Percentiles rank a stretch among this genome's conserved stretches.
Evolutionary conservation across 2,888 invertebrate genomes (phyloP).

Genomic region (Drosophila pullipes): DNA sequence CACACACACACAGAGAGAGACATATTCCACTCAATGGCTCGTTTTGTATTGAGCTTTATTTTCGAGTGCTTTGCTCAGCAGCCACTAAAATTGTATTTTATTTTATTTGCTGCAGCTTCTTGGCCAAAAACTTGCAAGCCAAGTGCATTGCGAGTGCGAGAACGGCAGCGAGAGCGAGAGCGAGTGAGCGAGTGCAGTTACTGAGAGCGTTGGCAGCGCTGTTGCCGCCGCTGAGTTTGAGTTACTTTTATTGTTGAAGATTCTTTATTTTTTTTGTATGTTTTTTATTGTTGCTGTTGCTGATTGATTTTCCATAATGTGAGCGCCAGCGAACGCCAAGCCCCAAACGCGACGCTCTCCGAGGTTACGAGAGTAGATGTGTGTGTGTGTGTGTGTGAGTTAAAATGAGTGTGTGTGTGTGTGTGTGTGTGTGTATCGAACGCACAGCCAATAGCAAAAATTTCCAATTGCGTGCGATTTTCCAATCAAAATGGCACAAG

Average conservation of each 20-base stretch:
- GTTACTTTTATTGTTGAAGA: constrained; percentile 30
- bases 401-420: constrained; percentile 33
- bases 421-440: constrained; percentile 69
- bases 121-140: constrained; percentile 54
- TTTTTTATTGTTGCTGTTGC: constrained; percentile 38
- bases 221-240: constrained; percentile 34
- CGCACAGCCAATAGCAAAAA: constrained; percentile 79
- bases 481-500: constrained; percentile 78
- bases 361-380: not conserved
- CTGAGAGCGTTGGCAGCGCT: constrained; percentile 28
- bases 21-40: constrained; percentile 69
- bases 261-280: constrained; percentile 26
- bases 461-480: constrained; percentile 81
- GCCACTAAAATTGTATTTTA: constrained; percentile 44
- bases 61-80: constrained; percentile 63
- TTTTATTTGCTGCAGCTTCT: constrained; percentile 63
- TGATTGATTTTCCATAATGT: constrained; percentile 78
- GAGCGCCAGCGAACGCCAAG: constrained; percentile 59
- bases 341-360: constrained; percentile 30
- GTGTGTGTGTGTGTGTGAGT: constrained; percentile 3
- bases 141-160: constrained; percentile 37
- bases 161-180: not conserved
- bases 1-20: constrained; percentile 8
- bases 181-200: not conserved
- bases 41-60: constrained; percentile 71